phyloP scores from a whole-genome alignment of 1,140 invertebrate genomes.

The Ptiloglossa arizonensis region DNA sequence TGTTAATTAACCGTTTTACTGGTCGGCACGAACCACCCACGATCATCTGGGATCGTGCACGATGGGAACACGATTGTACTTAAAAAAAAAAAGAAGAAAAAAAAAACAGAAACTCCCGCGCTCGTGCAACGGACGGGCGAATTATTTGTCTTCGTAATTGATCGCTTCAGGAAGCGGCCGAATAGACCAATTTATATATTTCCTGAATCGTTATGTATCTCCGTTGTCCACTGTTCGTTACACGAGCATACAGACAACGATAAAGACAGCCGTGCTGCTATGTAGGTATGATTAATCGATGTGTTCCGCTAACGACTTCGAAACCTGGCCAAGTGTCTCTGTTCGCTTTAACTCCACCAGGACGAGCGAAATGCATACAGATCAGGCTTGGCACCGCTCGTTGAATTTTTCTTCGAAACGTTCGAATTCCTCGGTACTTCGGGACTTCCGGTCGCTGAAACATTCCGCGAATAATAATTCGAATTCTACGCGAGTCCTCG shows the following conservation, averaged over 20 bases:
- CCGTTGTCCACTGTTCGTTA: neutral
- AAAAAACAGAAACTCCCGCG: neutral
- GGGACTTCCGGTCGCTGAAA: too few species aligned
- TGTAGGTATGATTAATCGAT: conserved; percentile 30
- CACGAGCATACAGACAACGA: neutral
- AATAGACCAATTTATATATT: conserved; percentile 18
- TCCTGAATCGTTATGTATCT: conserved; percentile 1
- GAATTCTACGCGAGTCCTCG: too few species aligned
- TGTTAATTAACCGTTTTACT: conserved; percentile 40
- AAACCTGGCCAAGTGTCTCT: conserved; percentile 10
- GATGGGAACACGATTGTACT: neutral
- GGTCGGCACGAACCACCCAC: neutral
- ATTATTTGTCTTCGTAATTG: conserved; percentile 16
- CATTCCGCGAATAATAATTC: too few species aligned
- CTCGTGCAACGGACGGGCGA: too few species aligned
- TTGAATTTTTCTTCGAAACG: too few species aligned
- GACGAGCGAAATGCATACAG: neutral
- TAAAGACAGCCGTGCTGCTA: neutral
- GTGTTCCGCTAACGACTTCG: conserved; percentile 12
- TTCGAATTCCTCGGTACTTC: too few species aligned
- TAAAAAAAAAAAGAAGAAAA: conserved; percentile 1
- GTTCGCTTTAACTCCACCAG: neutral
- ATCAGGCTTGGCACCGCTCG: too few species aligned
- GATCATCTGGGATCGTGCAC: neutral
- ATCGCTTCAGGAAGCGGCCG: conserved; percentile 3